Evolutionary conservation across 2,888 invertebrate genomes (phyloP).

Genomic region (Prosapia bicincta): DNA sequence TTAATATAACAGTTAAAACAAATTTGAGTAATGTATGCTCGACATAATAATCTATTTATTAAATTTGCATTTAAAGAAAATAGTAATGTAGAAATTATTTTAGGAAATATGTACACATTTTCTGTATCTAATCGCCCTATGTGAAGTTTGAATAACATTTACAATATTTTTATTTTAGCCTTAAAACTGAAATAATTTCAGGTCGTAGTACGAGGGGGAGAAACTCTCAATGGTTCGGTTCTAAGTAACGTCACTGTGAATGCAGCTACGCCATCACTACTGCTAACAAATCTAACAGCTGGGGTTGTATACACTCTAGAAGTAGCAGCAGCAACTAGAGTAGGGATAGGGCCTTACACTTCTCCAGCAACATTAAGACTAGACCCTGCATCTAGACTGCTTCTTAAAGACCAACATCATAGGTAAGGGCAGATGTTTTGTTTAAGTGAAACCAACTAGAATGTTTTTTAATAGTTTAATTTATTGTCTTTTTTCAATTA

Average conservation of each 20-base stretch:
- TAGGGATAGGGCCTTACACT: slow-evolving; percentile 78
- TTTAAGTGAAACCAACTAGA: no score
- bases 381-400: slow-evolving; percentile 52
- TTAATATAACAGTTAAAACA: no score
- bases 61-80: no score
- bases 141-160: no score
- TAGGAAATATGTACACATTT: no score
- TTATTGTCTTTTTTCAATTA: no score
- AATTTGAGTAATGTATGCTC: no score
- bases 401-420: slow-evolving; percentile 45
- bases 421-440: slow-evolving; percentile 21
- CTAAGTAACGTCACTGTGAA: slow-evolving; percentile 65
- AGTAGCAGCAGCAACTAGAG: slow-evolving; percentile 78
- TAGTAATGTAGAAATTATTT: no score
- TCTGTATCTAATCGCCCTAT: no score
- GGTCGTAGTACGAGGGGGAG: slow-evolving; percentile 34
- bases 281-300: slow-evolving; percentile 76
- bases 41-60: no score
- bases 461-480: no score
- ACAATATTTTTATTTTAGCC: no score
- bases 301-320: slow-evolving; percentile 80
- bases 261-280: slow-evolving; percentile 65
- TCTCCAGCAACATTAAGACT: slow-evolving; percentile 62
- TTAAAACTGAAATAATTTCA: slow-evolving; percentile 18
- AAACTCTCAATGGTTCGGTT: slow-evolving; percentile 43